These are phyloP conservation scores for Coenonympha arcania DNA, from an alignment of 2,888 invertebrate species.

Conservation along the genomic window DNA sequence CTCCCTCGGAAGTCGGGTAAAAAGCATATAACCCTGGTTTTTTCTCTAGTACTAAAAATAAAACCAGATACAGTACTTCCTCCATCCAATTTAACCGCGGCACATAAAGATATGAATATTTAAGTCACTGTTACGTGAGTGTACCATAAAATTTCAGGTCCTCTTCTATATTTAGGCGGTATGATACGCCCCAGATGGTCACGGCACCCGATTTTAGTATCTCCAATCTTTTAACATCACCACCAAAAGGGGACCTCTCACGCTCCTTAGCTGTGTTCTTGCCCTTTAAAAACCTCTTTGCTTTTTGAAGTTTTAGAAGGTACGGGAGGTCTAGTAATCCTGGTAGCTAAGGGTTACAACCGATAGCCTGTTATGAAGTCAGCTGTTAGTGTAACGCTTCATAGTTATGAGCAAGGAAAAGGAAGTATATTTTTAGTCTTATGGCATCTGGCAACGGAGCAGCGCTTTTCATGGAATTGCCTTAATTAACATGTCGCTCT, in stretches of 20 bases:
- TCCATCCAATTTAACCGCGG: conserved; percentile 24
- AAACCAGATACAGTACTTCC: not conserved
- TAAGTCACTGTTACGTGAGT: conserved; percentile 47
- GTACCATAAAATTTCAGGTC: conserved; percentile 59
- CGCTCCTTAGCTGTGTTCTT: conserved; percentile 43
- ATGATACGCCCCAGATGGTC: conserved; percentile 71
- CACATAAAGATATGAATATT: conserved; percentile 30
- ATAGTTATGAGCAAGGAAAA: conserved; percentile 70
- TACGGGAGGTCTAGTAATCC: conserved; percentile 40
- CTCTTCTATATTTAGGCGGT: conserved; percentile 64
- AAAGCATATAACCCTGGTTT: too few species aligned
- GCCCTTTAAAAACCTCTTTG: conserved; percentile 38
- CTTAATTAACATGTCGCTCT: conserved; percentile 66
- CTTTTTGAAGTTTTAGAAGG: conserved; percentile 30
- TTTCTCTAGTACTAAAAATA: not conserved
- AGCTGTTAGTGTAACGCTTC: conserved; percentile 61
- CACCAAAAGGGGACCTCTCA: conserved; percentile 47
- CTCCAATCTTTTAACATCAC: conserved; percentile 60
- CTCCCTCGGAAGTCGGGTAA: too few species aligned
- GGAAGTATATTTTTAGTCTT: conserved; percentile 70
- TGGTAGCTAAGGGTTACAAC: conserved; percentile 54
- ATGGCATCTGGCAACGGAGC: conserved; percentile 62
- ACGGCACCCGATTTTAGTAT: conserved; percentile 68
- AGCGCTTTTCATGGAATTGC: conserved; percentile 62
- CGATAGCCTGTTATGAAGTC: conserved; percentile 66